Evolutionary conservation across 92 coral and sea anemone species (phyloP).

Genomic region (Epizoanthus scotinus): DNA sequence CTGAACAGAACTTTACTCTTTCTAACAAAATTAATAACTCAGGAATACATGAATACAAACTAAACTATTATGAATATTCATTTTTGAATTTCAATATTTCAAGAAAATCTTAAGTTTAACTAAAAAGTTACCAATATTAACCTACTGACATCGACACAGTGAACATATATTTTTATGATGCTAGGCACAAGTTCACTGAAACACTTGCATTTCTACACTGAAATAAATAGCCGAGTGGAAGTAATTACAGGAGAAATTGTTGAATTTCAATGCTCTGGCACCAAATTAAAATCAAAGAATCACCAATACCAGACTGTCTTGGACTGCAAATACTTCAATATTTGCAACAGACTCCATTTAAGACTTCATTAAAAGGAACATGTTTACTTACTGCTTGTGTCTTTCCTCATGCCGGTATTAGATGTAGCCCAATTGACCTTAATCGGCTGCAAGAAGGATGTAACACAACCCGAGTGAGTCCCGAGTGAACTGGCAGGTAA

Average conservation of each 20-base stretch:
- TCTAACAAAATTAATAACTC: neutral
- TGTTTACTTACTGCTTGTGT: constrained; percentile 38
- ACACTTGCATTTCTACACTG: neutral
- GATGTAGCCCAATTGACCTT: constrained; percentile 43
- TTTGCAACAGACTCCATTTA: neutral
- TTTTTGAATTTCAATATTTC: constrained; percentile 1
- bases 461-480: constrained; percentile 16
- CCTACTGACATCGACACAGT: too few relatives aligned
- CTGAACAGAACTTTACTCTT: neutral
- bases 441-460: constrained; percentile 21
- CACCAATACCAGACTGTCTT: neutral
- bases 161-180: neutral
- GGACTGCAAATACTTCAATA: neutral
- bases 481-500: constrained; percentile 25
- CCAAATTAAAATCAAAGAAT: constrained; percentile 19
- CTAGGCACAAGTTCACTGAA: neutral
- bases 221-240: neutral
- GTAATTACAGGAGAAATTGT: neutral
- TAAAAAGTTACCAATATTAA: neutral
- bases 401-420: constrained; percentile 38
- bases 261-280: neutral
- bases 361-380: neutral
- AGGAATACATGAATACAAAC: neutral
- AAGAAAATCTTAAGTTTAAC: neutral
- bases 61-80: neutral